Conservation (phyloP, 2,797 vertebrate species). For the Mus caroli region DNA sequence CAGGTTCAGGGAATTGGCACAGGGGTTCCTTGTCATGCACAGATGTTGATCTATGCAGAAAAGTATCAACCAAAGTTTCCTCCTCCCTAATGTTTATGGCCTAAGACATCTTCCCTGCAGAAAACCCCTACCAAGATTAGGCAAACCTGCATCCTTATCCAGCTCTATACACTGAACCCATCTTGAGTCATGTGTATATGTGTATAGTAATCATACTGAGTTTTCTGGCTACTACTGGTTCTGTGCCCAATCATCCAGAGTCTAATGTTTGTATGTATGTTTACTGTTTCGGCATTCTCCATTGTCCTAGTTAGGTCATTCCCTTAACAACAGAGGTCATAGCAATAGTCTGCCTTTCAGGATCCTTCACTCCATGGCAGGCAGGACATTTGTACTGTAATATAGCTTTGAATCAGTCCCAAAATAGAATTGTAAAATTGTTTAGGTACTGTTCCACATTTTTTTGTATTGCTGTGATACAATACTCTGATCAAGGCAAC, state of each 20-base stretch:
- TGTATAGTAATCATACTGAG: background rate
- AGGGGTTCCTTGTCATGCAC: background rate
- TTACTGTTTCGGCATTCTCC: background rate
- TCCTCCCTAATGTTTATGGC: background rate
- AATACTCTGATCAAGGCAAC: background rate
- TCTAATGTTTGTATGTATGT: background rate
- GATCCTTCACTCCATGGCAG: too few species aligned
- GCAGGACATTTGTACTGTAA: background rate
- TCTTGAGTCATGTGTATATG: background rate
- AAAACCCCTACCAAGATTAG: background rate
- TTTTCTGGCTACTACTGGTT: background rate
- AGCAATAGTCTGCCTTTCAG: background rate
- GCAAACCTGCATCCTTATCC: background rate
- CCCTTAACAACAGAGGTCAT: background rate
- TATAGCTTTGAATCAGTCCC: background rate
- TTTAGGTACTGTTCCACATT: background rate
- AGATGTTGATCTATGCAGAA: background rate
- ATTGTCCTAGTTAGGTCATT: background rate
- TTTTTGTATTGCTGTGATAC: background rate
- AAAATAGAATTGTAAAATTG: background rate
- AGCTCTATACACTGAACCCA: background rate
- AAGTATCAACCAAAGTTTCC: background rate
- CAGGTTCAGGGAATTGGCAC: too few species aligned
- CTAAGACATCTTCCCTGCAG: background rate
- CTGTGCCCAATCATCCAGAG: too few species aligned